phyloP scores from a whole-genome alignment of 2,797 vertebrate genomes.

The Sciaenops ocellatus region DNA sequence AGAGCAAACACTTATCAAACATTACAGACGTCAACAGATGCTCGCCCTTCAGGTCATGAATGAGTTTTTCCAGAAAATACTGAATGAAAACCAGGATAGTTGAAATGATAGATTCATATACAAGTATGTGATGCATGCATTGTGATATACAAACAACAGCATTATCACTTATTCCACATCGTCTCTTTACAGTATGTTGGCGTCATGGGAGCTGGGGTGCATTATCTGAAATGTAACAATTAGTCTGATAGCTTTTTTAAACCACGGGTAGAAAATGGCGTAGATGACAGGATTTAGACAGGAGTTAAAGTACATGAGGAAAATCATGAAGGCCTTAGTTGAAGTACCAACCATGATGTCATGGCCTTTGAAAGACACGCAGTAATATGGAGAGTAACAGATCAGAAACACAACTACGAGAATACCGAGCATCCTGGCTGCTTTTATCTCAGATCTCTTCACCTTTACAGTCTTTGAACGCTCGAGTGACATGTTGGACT shows the following conservation, averaged over 20 bases:
- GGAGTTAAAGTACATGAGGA: conserved; percentile 27
- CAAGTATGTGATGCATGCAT: too few relatives aligned
- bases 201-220: background rate
- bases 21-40: too few relatives aligned
- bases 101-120: too few relatives aligned
- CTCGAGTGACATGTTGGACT: background rate
- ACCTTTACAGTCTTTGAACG: background rate
- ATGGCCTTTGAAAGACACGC: background rate
- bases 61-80: too few relatives aligned
- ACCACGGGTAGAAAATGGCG: conserved; percentile 3
- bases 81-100: too few relatives aligned
- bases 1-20: too few relatives aligned
- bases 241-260: background rate
- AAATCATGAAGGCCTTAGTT: background rate
- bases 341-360: background rate
- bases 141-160: background rate
- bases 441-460: conserved; percentile 17
- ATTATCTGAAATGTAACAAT: conserved; percentile 11
- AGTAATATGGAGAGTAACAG: conserved; percentile 18
- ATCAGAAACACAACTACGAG: conserved; percentile 28
- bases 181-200: background rate
- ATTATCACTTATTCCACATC: background rate
- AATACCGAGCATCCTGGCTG: conserved; percentile 22
- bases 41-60: too few relatives aligned
- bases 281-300: conserved; percentile 36